phyloP scores from a whole-genome alignment of 1,140 invertebrate genomes.

The Bombus waltoni region DNA sequence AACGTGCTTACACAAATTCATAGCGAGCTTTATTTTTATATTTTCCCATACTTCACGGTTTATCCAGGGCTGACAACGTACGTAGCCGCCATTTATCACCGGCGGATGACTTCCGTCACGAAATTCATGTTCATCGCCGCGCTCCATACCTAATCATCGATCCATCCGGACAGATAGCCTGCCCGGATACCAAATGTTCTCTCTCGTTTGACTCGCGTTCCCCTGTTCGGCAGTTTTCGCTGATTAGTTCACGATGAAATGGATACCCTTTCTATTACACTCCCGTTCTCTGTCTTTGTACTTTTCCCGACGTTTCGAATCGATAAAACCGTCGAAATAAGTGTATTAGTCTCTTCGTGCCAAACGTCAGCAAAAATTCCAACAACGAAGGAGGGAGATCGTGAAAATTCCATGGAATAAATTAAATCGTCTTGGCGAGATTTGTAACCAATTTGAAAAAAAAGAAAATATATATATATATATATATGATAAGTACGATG shows the following conservation, averaged over 20 bases:
- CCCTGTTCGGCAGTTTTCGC: background rate
- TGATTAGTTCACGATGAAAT: conserved; percentile 1
- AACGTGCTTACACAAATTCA: background rate
- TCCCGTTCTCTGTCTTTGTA: background rate
- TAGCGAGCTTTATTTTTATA: background rate
- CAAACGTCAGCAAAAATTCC: background rate
- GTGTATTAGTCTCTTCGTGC: background rate
- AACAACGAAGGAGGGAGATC: too few relatives aligned
- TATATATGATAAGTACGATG: too few relatives aligned
- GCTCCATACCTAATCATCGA: background rate
- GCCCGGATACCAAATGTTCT: background rate
- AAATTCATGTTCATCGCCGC: background rate
- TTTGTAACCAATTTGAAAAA: too few relatives aligned
- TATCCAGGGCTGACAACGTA: background rate
- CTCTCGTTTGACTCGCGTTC: background rate
- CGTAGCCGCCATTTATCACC: background rate
- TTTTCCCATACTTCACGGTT: background rate
- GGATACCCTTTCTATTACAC: background rate
- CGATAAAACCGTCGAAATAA: background rate
- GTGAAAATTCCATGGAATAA: background rate
- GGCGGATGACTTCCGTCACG: background rate
- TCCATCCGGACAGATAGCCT: background rate
- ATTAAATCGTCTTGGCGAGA: background rate
- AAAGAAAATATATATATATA: too few relatives aligned
- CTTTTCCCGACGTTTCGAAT: background rate